These are phyloP conservation scores for Protobothrops mucrosquamatus DNA, from an alignment of 2,113 vertebrate species.

Conservation along the genomic window DNA sequence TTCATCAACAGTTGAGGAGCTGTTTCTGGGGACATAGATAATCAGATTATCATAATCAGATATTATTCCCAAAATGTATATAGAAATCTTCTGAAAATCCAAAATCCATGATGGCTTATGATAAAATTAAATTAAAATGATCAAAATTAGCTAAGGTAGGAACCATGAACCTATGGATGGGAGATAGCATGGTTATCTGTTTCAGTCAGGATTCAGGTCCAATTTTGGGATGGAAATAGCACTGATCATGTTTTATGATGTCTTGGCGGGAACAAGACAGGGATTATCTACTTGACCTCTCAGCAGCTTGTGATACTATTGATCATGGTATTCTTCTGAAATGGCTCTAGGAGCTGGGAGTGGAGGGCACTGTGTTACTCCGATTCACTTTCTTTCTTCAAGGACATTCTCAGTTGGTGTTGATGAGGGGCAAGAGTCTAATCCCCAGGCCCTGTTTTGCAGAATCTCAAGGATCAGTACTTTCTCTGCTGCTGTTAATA, in stretches of 20 bases:
- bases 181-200: neutral
- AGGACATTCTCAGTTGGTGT: neutral
- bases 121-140: neutral
- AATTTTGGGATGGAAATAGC: neutral
- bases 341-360: neutral
- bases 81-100: neutral
- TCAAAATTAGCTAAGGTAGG: neutral
- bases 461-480: neutral
- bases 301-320: neutral
- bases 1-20: constrained; percentile 77
- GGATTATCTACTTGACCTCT: neutral
- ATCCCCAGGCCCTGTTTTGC: neutral
- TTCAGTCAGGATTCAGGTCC: neutral
- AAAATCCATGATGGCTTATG: neutral
- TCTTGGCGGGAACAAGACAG: neutral
- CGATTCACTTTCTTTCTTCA: neutral
- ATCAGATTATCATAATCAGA: constrained; percentile 22
- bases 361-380: neutral
- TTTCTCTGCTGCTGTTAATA: too few species aligned
- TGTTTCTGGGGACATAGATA: constrained; percentile 66
- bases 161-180: neutral
- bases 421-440: neutral
- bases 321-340: neutral
- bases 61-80: neutral
- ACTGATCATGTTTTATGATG: neutral